A percentile compares a stretch with the other conserved stretches of the same genome.
Conservation (phyloP, 2,113 vertebrate species). For the Coptodon bakossiorum region DNA sequence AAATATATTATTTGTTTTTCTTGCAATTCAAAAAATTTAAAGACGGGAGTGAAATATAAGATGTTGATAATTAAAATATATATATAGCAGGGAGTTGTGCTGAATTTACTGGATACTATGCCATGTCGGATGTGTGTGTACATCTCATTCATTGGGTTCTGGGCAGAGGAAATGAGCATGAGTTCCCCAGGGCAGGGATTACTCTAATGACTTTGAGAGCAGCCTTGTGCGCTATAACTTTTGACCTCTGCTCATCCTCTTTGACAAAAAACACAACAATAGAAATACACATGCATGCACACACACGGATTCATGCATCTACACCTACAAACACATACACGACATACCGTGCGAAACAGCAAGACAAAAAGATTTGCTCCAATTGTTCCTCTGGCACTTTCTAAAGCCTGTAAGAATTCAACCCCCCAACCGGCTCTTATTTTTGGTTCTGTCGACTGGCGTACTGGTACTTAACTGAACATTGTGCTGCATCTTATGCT, state of each 20-base stretch:
- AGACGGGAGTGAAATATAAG: conserved; percentile 1
- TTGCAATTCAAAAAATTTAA: background rate
- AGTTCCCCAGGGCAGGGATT: conserved; percentile 59
- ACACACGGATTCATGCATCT: background rate
- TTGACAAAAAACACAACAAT: conserved; percentile 5
- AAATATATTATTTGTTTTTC: background rate
- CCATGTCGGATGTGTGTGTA: conserved; percentile 35
- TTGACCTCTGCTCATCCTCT: conserved; percentile 54
- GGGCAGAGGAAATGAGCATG: conserved; percentile 54
- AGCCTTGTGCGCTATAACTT: conserved; percentile 46
- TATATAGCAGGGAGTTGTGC: background rate
- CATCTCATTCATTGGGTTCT: conserved; percentile 36
- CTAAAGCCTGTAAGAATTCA: background rate
- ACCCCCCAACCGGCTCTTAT: background rate
- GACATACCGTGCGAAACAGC: background rate
- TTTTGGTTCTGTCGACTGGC: conserved; percentile 13
- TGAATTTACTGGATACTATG: conserved; percentile 23
- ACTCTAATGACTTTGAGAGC: conserved; percentile 66
- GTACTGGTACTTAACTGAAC: conserved; percentile 4
- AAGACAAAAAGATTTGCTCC: background rate
- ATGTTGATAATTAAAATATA: background rate
- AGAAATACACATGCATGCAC: background rate
- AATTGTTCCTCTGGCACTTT: background rate
- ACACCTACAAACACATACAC: background rate
- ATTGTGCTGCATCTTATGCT: conserved; percentile 2